Conservation (phyloP, 2,888 invertebrate species). For the Archips xylosteana region DNA sequence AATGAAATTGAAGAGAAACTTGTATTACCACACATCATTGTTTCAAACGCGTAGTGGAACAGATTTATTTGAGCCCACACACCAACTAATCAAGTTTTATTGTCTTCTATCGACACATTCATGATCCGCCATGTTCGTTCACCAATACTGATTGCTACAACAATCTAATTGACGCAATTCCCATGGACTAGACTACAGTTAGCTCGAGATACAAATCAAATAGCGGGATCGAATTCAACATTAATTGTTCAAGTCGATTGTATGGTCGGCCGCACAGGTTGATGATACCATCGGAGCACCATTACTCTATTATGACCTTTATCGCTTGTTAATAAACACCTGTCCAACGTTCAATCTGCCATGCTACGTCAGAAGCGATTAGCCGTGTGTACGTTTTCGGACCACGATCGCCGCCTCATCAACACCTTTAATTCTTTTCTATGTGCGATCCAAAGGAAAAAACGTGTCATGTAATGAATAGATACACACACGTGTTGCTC, state of each 20-base stretch:
- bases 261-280: slow-evolving; percentile 50
- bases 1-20: slow-evolving; percentile 11
- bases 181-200: slow-evolving; percentile 66
- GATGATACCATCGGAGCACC: slow-evolving; percentile 46
- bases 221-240: slow-evolving; percentile 76
- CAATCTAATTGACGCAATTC: slow-evolving; percentile 72
- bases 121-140: slow-evolving; percentile 49
- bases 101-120: slow-evolving; percentile 54
- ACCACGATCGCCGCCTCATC: slow-evolving; percentile 53
- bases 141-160: slow-evolving; percentile 55
- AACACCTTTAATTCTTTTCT: slow-evolving; percentile 58
- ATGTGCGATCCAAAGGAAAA: slow-evolving; percentile 56
- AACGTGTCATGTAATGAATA: slow-evolving; percentile 44
- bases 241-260: slow-evolving; percentile 73
- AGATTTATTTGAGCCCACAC: slow-evolving; percentile 46
- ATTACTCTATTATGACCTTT: slow-evolving; percentile 42
- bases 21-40: slow-evolving; percentile 4
- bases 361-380: not conserved
- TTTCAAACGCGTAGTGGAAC: slow-evolving; percentile 4
- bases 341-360: not conserved
- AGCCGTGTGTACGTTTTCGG: slow-evolving; percentile 24
- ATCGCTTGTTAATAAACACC: slow-evolving; percentile 19
- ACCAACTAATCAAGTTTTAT: slow-evolving; percentile 60
- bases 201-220: slow-evolving; percentile 69
- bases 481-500: slow-evolving; percentile 45